phyloP scores from a whole-genome alignment of 92 coral and sea anemone genomes.

The Metridium senile region DNA sequence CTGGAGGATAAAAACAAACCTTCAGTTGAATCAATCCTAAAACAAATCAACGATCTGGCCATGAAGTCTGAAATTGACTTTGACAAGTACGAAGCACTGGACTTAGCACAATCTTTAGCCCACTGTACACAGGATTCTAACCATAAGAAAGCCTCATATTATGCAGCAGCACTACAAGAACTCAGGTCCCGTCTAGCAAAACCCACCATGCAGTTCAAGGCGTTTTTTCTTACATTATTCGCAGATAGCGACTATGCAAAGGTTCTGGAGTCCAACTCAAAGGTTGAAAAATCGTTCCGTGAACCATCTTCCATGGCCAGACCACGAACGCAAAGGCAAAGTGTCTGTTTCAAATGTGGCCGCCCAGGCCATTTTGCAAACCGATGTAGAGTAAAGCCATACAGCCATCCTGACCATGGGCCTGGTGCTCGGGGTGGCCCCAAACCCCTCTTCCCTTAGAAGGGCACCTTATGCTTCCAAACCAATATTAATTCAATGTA shows the following conservation, averaged over 20 bases:
- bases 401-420: background rate
- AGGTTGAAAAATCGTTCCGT: constrained; percentile 21
- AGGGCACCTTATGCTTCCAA: too few relatives aligned
- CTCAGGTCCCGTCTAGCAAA: constrained; percentile 5
- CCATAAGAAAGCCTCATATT: constrained; percentile 21
- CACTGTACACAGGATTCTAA: background rate
- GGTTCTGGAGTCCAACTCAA: constrained; percentile 12
- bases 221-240: constrained; percentile 28
- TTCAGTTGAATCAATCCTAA: background rate
- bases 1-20: background rate
- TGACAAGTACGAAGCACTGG: constrained; percentile 27
- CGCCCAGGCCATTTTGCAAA: constrained; percentile 7
- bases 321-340: background rate
- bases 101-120: constrained; percentile 5
- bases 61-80: constrained; percentile 13
- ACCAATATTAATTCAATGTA: background rate
- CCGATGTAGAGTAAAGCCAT: constrained; percentile 6
- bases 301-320: background rate
- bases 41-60: constrained; percentile 15
- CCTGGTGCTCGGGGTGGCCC: background rate
- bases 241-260: constrained; percentile 22
- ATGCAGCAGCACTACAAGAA: constrained; percentile 18
- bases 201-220: constrained; percentile 10
- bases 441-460: background rate
- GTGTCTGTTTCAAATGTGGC: constrained; percentile 14